phyloP scores from a whole-genome alignment of 2,797 vertebrate genomes.

The Sebastes hopkinsi region DNA sequence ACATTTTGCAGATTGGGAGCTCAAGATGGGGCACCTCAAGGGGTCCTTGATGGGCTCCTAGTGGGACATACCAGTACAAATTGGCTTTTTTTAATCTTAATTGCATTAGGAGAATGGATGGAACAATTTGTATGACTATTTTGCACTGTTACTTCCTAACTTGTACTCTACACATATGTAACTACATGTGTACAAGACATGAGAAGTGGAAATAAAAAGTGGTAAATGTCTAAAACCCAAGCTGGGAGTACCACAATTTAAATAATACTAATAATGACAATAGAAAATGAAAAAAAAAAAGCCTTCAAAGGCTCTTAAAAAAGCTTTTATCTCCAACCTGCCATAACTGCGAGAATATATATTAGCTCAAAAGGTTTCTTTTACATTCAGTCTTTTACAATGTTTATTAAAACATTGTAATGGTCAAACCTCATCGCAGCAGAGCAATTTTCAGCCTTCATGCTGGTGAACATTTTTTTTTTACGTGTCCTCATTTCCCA shows the following conservation, averaged over 20 bases:
- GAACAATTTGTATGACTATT: too few species aligned
- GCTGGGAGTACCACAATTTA: background rate
- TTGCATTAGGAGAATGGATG: too few species aligned
- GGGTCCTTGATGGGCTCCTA: slow-evolving; percentile 2
- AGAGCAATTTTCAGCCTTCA: background rate
- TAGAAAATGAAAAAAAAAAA: background rate
- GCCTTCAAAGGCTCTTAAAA: background rate
- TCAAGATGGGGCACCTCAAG: background rate
- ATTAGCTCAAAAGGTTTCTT: background rate
- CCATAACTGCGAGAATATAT: too few species aligned
- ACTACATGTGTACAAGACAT: background rate
- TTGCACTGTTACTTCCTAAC: background rate
- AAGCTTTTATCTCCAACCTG: background rate
- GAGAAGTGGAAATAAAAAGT: too few species aligned
- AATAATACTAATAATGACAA: background rate
- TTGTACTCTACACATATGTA: background rate
- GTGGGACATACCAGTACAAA: background rate
- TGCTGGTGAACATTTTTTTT: background rate
- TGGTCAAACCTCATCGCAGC: background rate
- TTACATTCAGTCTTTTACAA: background rate
- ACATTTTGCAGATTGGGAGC: too few species aligned
- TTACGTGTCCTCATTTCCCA: slow-evolving; percentile 3
- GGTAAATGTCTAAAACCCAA: background rate
- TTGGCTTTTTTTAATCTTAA: background rate
- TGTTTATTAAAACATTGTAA: background rate